phyloP scores from a whole-genome alignment of 2,113 vertebrate genomes.

The Phasianus colchicus region DNA sequence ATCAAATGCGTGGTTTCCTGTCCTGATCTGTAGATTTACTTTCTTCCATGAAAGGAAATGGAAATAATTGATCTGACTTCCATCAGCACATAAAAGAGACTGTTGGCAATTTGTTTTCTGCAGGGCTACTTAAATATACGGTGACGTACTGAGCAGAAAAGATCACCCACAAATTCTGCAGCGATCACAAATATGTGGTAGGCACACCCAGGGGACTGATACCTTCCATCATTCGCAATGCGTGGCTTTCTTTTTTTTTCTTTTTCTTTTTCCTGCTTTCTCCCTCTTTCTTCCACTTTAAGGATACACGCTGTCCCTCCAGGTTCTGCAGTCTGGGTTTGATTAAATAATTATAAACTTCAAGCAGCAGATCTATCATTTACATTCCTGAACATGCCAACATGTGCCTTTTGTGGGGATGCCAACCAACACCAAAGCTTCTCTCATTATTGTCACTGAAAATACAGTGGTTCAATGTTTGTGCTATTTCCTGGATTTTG shows the following conservation, averaged over 20 bases:
- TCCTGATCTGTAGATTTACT: constrained; percentile 50
- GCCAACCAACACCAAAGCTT: constrained; percentile 73
- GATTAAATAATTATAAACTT: constrained; percentile 83
- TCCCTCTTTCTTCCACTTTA: constrained; percentile 26
- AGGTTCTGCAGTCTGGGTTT: constrained; percentile 78
- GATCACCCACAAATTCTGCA: constrained; percentile 3
- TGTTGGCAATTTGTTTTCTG: constrained; percentile 35
- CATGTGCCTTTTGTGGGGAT: constrained; percentile 74
- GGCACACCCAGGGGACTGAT: constrained; percentile 33
- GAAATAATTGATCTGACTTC: constrained; percentile 65
- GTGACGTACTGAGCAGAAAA: background rate
- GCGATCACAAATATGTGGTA: background rate
- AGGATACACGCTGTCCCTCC: constrained; percentile 64
- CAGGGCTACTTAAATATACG: background rate
- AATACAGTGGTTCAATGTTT: constrained; percentile 75
- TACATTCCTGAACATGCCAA: constrained; percentile 78
- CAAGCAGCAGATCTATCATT: constrained; percentile 79
- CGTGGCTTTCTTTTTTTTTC: constrained; percentile 39
- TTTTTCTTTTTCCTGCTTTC: constrained; percentile 41
- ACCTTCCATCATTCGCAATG: background rate
- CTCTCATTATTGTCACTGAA: constrained; percentile 73
- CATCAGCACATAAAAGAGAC: constrained; percentile 46
- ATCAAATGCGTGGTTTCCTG: constrained; percentile 67
- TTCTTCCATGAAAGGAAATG: constrained; percentile 63
- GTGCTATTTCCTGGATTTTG: constrained; percentile 75